Evolutionary conservation across 1,140 invertebrate species (phyloP).

Genomic region (Popillia japonica): DNA sequence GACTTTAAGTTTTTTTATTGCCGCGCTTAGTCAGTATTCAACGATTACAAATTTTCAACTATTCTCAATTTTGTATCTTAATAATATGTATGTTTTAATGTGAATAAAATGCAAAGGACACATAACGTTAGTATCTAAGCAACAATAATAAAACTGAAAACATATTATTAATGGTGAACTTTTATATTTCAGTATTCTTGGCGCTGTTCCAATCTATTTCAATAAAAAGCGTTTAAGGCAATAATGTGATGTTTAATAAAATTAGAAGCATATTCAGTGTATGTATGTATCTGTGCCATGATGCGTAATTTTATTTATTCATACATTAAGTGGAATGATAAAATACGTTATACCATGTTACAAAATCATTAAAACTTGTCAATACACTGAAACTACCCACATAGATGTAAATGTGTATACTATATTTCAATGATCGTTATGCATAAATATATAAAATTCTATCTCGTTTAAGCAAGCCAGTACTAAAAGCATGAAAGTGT

Average conservation of each 20-base stretch:
- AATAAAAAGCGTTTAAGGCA: background rate
- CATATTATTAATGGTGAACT: background rate
- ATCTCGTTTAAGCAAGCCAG: background rate
- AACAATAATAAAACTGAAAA: background rate
- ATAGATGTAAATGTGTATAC: background rate
- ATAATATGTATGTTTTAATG: too few relatives aligned
- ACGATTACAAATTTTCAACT: too few relatives aligned
- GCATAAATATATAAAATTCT: slow-evolving; percentile 8
- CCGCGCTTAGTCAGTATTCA: too few relatives aligned
- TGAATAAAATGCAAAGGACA: too few relatives aligned
- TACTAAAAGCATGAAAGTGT: slow-evolving; percentile 12
- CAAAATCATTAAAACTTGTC: too few relatives aligned
- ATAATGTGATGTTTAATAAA: background rate
- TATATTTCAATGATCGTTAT: background rate
- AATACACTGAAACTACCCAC: too few relatives aligned
- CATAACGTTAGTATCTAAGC: background rate
- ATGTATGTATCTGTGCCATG: background rate
- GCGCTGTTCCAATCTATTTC: slow-evolving; percentile 1
- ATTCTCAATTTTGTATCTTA: too few relatives aligned
- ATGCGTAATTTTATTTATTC: background rate
- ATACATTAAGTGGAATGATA: background rate
- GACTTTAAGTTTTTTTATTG: too few relatives aligned
- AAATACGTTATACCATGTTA: background rate
- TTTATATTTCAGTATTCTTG: background rate
- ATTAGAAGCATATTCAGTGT: too few relatives aligned